phyloP scores from a whole-genome alignment of 35 echinoderm and acorn worm genomes.

The Heliocidaris erythrogramma region DNA sequence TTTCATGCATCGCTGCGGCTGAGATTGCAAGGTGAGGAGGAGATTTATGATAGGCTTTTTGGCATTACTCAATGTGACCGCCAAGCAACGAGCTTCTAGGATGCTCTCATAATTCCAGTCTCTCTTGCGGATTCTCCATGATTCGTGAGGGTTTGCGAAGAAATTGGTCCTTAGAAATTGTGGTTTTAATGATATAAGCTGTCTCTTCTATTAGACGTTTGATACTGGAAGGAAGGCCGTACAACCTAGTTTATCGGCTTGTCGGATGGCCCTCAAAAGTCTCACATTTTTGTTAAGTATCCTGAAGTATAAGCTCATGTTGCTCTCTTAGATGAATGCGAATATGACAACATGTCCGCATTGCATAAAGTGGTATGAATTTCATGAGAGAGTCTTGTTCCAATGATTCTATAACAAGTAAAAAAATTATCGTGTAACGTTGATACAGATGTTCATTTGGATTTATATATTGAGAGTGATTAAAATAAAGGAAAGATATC shows the following conservation, averaged over 20 bases:
- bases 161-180: not conserved
- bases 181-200: not conserved
- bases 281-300: too few relatives aligned
- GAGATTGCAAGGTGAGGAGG: not conserved
- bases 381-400: too few relatives aligned
- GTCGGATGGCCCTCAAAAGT: too few relatives aligned
- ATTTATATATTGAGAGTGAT: too few relatives aligned
- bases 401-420: too few relatives aligned
- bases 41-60: not conserved
- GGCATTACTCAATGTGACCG: not conserved
- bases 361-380: too few relatives aligned
- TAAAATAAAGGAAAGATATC: too few relatives aligned
- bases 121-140: not conserved
- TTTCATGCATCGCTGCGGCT: not conserved
- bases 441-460: too few relatives aligned
- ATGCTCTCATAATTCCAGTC: not conserved
- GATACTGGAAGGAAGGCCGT: not conserved
- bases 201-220: not conserved
- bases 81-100: not conserved
- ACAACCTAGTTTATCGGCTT: not conserved
- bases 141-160: not conserved
- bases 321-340: too few relatives aligned
- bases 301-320: too few relatives aligned
- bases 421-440: too few relatives aligned
- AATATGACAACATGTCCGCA: too few relatives aligned